phyloP scores from a whole-genome alignment of 2,888 invertebrate genomes.

The Muschampia plurimacula region DNA sequence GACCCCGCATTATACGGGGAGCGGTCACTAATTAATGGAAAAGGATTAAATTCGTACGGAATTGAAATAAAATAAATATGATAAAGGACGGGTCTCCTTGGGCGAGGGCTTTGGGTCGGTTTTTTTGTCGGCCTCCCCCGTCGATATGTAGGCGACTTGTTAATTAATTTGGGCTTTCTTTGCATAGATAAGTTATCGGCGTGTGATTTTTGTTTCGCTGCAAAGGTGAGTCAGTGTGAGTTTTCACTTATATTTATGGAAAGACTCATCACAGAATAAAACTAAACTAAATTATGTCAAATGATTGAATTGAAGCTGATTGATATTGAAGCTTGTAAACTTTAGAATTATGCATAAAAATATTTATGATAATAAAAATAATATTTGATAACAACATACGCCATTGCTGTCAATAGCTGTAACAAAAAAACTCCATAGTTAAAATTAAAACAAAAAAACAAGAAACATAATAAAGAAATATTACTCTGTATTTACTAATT shows the following conservation, averaged over 20 bases:
- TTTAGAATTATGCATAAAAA: no score
- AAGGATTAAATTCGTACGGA: constrained; percentile 84
- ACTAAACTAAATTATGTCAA: no score
- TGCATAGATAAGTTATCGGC: constrained; percentile 40
- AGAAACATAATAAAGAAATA: neutral
- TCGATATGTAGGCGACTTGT: constrained; percentile 60
- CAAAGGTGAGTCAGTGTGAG: neutral
- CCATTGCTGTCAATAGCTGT: no score
- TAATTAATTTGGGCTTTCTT: constrained; percentile 54
- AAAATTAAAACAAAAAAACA: no score
- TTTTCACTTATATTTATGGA: neutral
- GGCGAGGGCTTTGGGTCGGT: constrained; percentile 53
- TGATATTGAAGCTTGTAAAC: no score
- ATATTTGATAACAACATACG: no score
- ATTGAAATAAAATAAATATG: constrained; percentile 86
- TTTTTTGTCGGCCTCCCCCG: constrained; percentile 56
- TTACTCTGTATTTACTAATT: neutral
- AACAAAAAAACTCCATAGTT: no score
- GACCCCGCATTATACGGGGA: constrained; percentile 74
- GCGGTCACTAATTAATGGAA: constrained; percentile 85
- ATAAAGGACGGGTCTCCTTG: constrained; percentile 74
- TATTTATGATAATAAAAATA: no score
- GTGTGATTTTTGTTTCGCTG: constrained; percentile 22
- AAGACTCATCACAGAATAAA: neutral
- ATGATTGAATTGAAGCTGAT: no score